These are phyloP conservation scores for Malurus cyaneus DNA, from an alignment of 2,113 vertebrate species.

Conservation along the genomic window DNA sequence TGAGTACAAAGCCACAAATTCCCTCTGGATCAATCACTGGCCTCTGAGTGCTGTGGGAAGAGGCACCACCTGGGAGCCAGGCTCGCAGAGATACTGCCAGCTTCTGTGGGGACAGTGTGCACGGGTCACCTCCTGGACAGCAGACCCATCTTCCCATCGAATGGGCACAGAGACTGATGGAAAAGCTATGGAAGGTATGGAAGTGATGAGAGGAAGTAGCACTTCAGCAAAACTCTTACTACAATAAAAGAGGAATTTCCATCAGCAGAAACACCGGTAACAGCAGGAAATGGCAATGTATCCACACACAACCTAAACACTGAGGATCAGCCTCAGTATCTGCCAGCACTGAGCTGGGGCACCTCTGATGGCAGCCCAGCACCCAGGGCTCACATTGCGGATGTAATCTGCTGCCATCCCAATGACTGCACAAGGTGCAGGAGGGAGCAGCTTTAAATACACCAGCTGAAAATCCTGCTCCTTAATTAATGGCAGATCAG, in stretches of 20 bases:
- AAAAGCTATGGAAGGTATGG: neutral
- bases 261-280: neutral
- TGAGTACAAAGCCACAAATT: accelerated
- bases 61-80: neutral
- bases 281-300: neutral
- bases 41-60: neutral
- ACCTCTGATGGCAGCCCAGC: neutral
- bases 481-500: neutral
- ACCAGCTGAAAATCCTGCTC: neutral
- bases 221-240: neutral
- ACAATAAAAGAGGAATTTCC: neutral
- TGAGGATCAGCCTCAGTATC: neutral
- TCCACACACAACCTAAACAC: neutral
- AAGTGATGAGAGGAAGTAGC: neutral
- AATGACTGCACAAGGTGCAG: neutral
- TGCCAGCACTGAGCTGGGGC: neutral
- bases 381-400: accelerated
- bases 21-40: neutral
- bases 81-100: neutral
- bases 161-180: neutral
- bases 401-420: neutral
- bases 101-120: accelerated
- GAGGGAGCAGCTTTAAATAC: neutral
- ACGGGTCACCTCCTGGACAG: neutral
- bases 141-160: neutral